Conservation (phyloP, 2,113 vertebrate species). For the Charina bottae region DNA sequence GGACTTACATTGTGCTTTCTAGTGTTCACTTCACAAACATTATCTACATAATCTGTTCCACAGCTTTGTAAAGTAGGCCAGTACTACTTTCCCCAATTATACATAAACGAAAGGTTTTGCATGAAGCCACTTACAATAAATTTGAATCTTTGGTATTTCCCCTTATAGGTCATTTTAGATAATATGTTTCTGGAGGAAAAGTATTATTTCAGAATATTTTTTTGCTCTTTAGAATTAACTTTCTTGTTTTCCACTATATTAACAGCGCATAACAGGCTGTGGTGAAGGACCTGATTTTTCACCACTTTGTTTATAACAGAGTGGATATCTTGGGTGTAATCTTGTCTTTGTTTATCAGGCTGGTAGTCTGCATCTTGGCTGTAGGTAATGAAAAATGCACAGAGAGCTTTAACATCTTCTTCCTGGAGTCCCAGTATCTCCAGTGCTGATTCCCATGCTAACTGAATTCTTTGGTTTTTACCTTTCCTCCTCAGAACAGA, state of each 20-base stretch:
- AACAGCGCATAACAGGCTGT: conserved; percentile 62
- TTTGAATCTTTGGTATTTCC: background rate
- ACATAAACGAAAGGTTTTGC: background rate
- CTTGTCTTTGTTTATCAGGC: conserved; percentile 43
- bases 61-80: background rate
- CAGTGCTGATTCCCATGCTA: conserved; percentile 66
- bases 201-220: background rate
- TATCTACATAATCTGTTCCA: background rate
- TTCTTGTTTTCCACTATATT: conserved; percentile 59
- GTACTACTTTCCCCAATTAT: background rate
- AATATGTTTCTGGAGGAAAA: conserved; percentile 2
- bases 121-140: background rate
- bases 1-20: background rate
- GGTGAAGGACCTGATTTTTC: conserved; percentile 53
- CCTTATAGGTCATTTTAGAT: background rate
- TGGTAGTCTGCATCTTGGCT: conserved; percentile 58
- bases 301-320: conserved; percentile 61
- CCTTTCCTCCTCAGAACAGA: conserved; percentile 65
- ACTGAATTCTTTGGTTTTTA: conserved; percentile 56
- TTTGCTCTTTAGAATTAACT: background rate
- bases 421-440: conserved; percentile 58
- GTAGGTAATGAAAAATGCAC: conserved; percentile 66
- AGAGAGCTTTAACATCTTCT: conserved; percentile 55
- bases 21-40: background rate
- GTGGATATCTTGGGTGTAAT: conserved; percentile 37